phyloP scores from a whole-genome alignment of 2,797 vertebrate genomes.

The Notoglanidium macrostoma region DNA sequence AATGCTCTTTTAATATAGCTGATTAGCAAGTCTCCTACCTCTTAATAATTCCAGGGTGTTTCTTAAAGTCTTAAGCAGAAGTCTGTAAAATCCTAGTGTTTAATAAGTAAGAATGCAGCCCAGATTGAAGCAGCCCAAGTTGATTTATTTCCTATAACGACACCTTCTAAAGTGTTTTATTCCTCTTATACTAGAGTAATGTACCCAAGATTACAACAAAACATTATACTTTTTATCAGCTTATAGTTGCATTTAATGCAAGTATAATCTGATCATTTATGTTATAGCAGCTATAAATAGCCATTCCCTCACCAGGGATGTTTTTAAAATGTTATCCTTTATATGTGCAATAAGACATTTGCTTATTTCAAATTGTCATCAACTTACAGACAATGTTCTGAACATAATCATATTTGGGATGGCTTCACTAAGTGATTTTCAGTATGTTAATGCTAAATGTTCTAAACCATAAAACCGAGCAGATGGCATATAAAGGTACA shows the following conservation, averaged over 20 bases:
- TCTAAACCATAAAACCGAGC: conserved; percentile 1
- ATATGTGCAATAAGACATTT: not conserved
- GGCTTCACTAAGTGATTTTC: not conserved
- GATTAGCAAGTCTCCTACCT: not conserved
- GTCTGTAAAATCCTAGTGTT: not conserved
- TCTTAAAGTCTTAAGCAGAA: not conserved
- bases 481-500: conserved; percentile 32
- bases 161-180: not conserved
- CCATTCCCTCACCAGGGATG: not conserved
- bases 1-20: not conserved
- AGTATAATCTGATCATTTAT: not conserved
- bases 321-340: not conserved
- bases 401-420: not conserved
- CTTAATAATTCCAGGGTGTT: not conserved
- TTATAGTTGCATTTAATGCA: not conserved
- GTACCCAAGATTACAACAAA: not conserved
- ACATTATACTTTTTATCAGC: not conserved
- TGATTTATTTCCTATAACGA: not conserved
- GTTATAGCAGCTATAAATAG: not conserved
- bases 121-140: not conserved
- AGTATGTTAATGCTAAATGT: conserved; percentile 3
- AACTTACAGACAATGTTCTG: not conserved
- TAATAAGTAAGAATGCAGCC: not conserved
- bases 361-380: not conserved
- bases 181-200: not conserved